phyloP scores from a whole-genome alignment of 2,797 vertebrate species.

The Sciaenops ocellatus region DNA sequence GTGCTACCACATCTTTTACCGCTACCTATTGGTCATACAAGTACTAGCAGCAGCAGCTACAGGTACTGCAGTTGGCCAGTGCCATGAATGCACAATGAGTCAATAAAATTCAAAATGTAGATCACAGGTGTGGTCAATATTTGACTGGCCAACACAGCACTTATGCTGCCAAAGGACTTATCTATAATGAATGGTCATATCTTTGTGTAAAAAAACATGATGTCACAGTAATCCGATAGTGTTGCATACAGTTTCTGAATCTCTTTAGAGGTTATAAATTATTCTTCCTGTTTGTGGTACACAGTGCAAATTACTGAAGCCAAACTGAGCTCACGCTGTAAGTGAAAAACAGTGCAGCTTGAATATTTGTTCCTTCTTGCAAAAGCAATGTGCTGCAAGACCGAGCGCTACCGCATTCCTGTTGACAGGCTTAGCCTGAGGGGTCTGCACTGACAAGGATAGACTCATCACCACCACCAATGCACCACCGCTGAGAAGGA shows the following conservation, averaged over 20 bases:
- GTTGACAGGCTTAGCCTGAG: conserved; percentile 37
- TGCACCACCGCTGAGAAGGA: background rate
- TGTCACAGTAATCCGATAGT: background rate
- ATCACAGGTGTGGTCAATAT: conserved; percentile 32
- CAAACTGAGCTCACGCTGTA: background rate
- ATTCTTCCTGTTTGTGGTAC: no score
- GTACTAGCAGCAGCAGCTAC: background rate
- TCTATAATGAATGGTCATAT: background rate
- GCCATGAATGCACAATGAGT: background rate
- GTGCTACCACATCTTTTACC: background rate
- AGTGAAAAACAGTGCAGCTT: background rate
- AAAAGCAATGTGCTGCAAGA: conserved; percentile 56
- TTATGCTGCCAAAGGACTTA: background rate
- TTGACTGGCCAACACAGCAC: background rate
- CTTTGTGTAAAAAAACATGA: background rate
- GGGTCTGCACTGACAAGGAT: conserved; percentile 38
- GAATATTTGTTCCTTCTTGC: conserved; percentile 30
- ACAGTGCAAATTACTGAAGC: background rate
- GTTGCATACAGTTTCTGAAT: background rate
- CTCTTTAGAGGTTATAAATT: no score
- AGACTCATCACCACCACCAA: conserved; percentile 38
- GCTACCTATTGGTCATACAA: conserved; percentile 28
- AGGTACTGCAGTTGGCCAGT: background rate
- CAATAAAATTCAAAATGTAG: conserved; percentile 1
- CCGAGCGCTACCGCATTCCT: conserved; percentile 66